Evolutionary conservation across 1,140 invertebrate genomes (phyloP).

Genomic region (Philotrypesis tridentata): DNA sequence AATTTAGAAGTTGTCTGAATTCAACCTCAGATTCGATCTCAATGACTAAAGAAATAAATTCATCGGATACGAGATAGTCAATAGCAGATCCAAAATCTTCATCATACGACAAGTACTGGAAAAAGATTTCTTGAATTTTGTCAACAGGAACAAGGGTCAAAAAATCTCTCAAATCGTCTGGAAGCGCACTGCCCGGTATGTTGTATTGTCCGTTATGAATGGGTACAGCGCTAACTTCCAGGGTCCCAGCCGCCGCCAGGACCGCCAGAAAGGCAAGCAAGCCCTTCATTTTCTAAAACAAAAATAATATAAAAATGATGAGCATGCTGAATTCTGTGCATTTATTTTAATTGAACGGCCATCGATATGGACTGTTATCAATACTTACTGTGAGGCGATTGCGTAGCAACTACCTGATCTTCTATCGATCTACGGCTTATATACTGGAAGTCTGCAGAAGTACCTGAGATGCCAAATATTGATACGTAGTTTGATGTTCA

Average conservation of each 20-base stretch:
- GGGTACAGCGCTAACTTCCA: constrained; percentile 1
- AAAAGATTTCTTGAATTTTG: constrained; percentile 47
- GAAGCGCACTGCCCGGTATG: constrained; percentile 6
- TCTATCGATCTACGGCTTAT: constrained; percentile 38
- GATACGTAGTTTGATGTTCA: constrained; percentile 41
- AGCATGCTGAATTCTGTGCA: not conserved
- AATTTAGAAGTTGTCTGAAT: constrained; percentile 45
- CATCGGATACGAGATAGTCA: constrained; percentile 48
- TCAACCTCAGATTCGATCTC: constrained; percentile 50
- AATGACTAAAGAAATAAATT: constrained; percentile 48
- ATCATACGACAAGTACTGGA: constrained; percentile 53
- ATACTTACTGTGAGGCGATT: constrained; percentile 52
- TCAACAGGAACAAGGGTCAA: constrained; percentile 42
- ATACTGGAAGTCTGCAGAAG: constrained; percentile 34
- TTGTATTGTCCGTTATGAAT: not conserved
- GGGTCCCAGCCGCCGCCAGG: constrained; percentile 30
- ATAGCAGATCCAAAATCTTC: constrained; percentile 51
- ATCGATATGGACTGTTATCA: not conserved
- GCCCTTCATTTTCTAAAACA: constrained; percentile 51
- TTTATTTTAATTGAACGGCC: not conserved
- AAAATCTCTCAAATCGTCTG: constrained; percentile 53
- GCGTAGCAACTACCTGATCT: constrained; percentile 42
- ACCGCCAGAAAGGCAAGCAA: constrained; percentile 35
- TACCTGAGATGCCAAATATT: constrained; percentile 14
- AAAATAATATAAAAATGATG: constrained; percentile 16